Conservation (phyloP, 2,888 invertebrate species). For the Lycocerus yunnanus region DNA sequence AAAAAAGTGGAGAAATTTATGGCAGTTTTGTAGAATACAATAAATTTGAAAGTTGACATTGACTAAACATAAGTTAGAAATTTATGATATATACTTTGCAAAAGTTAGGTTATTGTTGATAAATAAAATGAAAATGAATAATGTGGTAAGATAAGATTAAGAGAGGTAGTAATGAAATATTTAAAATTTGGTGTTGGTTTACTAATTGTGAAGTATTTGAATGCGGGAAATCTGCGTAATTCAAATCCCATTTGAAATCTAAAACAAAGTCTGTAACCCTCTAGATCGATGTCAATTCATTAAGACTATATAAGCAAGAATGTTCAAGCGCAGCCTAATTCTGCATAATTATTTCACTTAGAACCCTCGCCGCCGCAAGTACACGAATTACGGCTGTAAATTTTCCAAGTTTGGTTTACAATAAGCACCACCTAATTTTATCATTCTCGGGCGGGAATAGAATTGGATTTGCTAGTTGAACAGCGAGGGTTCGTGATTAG, state of each 20-base stretch:
- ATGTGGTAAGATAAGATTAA: neutral
- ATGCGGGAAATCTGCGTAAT: conserved; percentile 23
- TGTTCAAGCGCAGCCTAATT: conserved; percentile 54
- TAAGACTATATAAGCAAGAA: conserved; percentile 50
- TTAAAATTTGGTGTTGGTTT: neutral
- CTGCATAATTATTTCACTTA: conserved; percentile 56
- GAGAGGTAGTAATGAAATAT: neutral
- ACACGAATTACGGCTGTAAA: conserved; percentile 56
- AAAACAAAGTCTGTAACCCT: conserved; percentile 50
- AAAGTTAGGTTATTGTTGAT: neutral
- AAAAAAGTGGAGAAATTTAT: neutral
- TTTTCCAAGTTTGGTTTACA: conserved; percentile 61
- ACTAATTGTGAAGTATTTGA: neutral
- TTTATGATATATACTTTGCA: neutral
- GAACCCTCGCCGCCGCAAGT: conserved; percentile 51
- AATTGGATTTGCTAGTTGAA: conserved; percentile 59
- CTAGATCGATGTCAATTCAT: conserved; percentile 56
- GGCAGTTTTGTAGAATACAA: neutral
- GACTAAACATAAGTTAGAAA: neutral
- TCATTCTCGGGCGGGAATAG: conserved; percentile 55
- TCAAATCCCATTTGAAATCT: conserved; percentile 50
- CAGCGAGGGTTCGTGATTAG: conserved; percentile 56
- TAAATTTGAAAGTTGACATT: neutral
- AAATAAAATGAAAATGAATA: neutral
- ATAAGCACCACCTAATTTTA: conserved; percentile 60